Conservation (phyloP, 2,888 invertebrate genomes). For the Epirrhoe tristata region DNA sequence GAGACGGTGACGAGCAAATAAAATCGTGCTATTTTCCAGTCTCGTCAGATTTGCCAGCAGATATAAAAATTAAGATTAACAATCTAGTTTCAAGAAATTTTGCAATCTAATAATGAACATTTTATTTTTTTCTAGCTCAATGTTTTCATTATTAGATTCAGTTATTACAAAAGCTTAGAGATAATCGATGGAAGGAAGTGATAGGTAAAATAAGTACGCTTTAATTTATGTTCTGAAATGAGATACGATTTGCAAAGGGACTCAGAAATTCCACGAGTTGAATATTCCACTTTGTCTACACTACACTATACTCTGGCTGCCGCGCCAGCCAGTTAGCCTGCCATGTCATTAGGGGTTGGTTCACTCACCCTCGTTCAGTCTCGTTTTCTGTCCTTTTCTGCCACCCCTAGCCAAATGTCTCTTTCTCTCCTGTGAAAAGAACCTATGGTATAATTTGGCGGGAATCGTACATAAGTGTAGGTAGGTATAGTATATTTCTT, state of each 20-base stretch:
- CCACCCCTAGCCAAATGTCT: constrained; percentile 69
- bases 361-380: constrained; percentile 79
- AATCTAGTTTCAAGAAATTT: not conserved
- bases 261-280: constrained; percentile 14
- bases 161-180: no score
- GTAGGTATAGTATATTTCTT: no score
- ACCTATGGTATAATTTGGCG: constrained; percentile 50
- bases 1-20: constrained; percentile 25
- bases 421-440: constrained; percentile 56
- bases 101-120: no score
- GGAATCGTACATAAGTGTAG: constrained; percentile 39
- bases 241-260: not conserved
- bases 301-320: constrained; percentile 1
- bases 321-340: constrained; percentile 52
- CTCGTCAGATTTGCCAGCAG: not conserved
- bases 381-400: constrained; percentile 66
- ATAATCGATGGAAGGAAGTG: no score
- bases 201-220: no score
- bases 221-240: not conserved
- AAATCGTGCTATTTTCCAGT: constrained; percentile 20
- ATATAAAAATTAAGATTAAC: not conserved
- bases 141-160: no score
- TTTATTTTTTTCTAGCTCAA: no score
- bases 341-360: constrained; percentile 77
- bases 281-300: constrained; percentile 15